Percentiles rank a stretch among this genome's conserved stretches.
These are phyloP conservation scores for Phymatocera aterrima DNA, from an alignment of 2,888 invertebrate genomes.

Conservation along the genomic window DNA sequence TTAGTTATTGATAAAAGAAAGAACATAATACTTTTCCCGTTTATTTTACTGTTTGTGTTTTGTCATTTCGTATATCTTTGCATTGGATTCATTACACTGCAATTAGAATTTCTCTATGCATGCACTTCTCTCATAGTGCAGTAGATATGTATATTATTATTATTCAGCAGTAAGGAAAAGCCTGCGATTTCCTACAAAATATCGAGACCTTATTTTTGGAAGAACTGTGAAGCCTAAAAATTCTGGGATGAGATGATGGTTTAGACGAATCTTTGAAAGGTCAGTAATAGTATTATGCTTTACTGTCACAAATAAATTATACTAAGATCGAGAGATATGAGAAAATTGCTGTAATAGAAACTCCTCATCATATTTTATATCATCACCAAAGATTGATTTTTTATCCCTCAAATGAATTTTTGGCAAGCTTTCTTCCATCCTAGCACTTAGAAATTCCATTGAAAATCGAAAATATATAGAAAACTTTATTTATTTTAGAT, in stretches of 20 bases:
- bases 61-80: neutral
- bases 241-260: neutral
- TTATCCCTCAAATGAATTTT: neutral
- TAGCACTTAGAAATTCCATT: slow-evolving; percentile 9
- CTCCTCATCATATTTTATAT: too few relatives aligned
- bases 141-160: slow-evolving; percentile 41
- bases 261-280: neutral
- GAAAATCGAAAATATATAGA: neutral
- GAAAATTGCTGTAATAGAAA: too few relatives aligned
- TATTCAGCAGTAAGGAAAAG: neutral
- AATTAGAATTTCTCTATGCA: slow-evolving; percentile 12
- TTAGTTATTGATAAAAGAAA: too few relatives aligned
- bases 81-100: neutral
- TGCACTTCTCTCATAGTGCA: slow-evolving; percentile 23
- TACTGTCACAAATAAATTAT: too few relatives aligned
- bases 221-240: neutral
- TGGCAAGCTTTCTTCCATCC: neutral
- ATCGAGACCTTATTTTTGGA: slow-evolving; percentile 27
- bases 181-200: slow-evolving; percentile 14
- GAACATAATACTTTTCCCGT: too few relatives aligned
- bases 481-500: slow-evolving; percentile 42
- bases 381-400: too few relatives aligned
- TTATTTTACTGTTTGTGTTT: too few relatives aligned
- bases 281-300: neutral
- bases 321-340: too few relatives aligned